A percentile compares a stretch with the other conserved stretches of the same genome.
phyloP scores from a whole-genome alignment of 2,888 invertebrate genomes.

The Drosophila ustulata region DNA sequence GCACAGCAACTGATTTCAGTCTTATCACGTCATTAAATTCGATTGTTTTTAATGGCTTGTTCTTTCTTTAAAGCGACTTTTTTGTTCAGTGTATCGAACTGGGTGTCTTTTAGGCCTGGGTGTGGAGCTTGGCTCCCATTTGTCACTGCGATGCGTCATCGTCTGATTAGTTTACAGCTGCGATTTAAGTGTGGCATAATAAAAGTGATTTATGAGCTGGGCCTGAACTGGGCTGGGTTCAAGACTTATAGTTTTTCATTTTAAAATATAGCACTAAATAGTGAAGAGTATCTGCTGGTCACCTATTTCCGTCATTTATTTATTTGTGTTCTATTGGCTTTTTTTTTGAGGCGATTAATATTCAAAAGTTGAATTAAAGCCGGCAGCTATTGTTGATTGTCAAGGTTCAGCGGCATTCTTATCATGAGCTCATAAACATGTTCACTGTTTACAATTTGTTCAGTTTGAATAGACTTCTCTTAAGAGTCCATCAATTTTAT shows the following conservation, averaged over 20 bases:
- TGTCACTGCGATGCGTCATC: slow-evolving; percentile 36
- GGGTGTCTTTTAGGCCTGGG: slow-evolving; percentile 4
- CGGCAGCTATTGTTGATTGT: slow-evolving; percentile 15
- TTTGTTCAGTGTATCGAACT: neutral
- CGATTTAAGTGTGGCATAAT: neutral
- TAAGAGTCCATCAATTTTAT: slow-evolving; percentile 21
- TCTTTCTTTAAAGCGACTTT: neutral
- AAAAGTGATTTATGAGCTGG: neutral
- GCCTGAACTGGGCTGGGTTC: neutral
- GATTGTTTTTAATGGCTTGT: slow-evolving; percentile 43
- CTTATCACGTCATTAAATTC: slow-evolving; percentile 64
- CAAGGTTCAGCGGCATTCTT: slow-evolving; percentile 24
- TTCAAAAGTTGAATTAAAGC: slow-evolving; percentile 7
- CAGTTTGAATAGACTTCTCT: slow-evolving; percentile 1
- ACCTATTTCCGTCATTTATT: neutral
- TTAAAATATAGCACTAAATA: no score
- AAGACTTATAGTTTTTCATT: neutral
- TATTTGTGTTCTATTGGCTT: no score
- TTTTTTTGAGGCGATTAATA: slow-evolving; percentile 8
- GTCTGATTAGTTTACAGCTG: slow-evolving; percentile 32
- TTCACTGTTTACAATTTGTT: slow-evolving; percentile 29
- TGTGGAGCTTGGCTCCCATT: slow-evolving; percentile 5
- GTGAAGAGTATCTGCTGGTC: neutral
- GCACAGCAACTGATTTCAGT: slow-evolving; percentile 35
- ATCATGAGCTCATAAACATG: slow-evolving; percentile 14